These are phyloP conservation scores for Megalops atlanticus DNA, from an alignment of 2,113 vertebrate genomes.

Conservation along the genomic window DNA sequence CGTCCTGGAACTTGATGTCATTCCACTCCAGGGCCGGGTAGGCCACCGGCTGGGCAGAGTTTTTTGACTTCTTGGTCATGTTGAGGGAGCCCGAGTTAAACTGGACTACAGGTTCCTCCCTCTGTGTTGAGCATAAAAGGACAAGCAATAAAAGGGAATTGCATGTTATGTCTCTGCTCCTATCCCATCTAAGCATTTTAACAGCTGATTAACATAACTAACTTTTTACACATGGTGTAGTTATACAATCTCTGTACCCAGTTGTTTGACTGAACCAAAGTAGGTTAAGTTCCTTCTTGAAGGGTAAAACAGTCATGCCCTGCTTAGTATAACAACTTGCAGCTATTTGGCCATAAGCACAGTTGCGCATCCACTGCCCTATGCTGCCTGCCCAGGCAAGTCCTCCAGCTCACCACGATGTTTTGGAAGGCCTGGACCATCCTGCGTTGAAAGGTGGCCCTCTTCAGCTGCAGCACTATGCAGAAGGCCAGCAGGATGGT, in stretches of 20 bases:
- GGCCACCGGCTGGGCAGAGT: slow-evolving; percentile 75
- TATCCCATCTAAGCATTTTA: neutral
- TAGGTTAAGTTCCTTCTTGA: neutral
- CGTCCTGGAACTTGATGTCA: slow-evolving; percentile 90
- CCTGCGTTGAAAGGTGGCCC: slow-evolving; percentile 78
- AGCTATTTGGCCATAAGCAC: neutral
- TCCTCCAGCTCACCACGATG: slow-evolving; percentile 67
- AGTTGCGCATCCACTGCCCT: neutral
- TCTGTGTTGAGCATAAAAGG: slow-evolving; percentile 61
- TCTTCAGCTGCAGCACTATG: slow-evolving; percentile 82
- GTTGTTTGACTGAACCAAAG: too few species aligned
- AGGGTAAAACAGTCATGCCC: neutral
- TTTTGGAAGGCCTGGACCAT: slow-evolving; percentile 86
- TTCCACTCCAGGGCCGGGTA: slow-evolving; percentile 87
- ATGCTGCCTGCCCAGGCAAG: neutral
- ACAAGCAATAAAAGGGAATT: slow-evolving; percentile 1
- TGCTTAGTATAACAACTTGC: neutral
- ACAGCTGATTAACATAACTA: neutral
- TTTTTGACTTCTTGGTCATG: slow-evolving; percentile 77
- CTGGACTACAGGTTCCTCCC: slow-evolving; percentile 86
- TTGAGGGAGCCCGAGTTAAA: slow-evolving; percentile 84
- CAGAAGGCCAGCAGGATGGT: slow-evolving; percentile 84
- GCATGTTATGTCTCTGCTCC: neutral
- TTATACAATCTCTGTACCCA: neutral
- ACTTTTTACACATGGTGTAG: neutral